These are phyloP conservation scores for Samia ricini DNA, from an alignment of 1,140 invertebrate species.

Conservation along the genomic window DNA sequence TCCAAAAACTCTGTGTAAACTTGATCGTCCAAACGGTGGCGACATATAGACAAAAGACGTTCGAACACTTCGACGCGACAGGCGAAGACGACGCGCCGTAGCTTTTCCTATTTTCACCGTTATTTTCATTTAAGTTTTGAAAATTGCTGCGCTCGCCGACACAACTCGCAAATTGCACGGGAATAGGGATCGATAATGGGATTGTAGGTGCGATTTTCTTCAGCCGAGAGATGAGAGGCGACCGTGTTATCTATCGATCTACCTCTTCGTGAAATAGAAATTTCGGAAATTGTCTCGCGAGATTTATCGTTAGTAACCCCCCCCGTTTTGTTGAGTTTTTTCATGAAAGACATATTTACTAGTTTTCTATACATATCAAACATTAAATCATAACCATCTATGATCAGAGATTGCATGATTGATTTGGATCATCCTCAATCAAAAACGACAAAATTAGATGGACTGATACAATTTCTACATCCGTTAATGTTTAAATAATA, in stretches of 20 bases:
- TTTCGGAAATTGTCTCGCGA: conserved; percentile 70
- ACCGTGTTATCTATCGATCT: too few species aligned
- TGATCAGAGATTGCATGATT: too few species aligned
- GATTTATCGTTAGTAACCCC: conserved; percentile 43
- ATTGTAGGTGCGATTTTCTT: conserved; percentile 72
- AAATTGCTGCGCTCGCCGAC: conserved; percentile 54
- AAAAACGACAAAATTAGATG: too few species aligned
- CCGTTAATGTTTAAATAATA: too few species aligned
- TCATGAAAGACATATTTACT: too few species aligned
- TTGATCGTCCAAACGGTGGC: background rate
- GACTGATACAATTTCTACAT: too few species aligned
- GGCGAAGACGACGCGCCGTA: background rate
- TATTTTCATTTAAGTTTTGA: conserved; percentile 75
- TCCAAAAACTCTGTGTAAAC: too few species aligned
- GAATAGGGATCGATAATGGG: conserved; percentile 72
- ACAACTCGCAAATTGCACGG: conserved; percentile 66
- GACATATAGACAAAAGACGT: background rate
- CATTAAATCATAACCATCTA: too few species aligned
- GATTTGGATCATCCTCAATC: too few species aligned
- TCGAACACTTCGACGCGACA: background rate
- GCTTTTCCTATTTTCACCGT: conserved; percentile 38
- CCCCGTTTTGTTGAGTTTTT: too few species aligned
- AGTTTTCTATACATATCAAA: too few species aligned
- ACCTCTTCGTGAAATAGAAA: conserved; percentile 24
- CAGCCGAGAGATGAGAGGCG: conserved; percentile 41